Percentiles rank a stretch among this genome's conserved stretches.
phyloP scores from a whole-genome alignment of 2,888 invertebrate genomes.

The Isotomurus palustris region DNA sequence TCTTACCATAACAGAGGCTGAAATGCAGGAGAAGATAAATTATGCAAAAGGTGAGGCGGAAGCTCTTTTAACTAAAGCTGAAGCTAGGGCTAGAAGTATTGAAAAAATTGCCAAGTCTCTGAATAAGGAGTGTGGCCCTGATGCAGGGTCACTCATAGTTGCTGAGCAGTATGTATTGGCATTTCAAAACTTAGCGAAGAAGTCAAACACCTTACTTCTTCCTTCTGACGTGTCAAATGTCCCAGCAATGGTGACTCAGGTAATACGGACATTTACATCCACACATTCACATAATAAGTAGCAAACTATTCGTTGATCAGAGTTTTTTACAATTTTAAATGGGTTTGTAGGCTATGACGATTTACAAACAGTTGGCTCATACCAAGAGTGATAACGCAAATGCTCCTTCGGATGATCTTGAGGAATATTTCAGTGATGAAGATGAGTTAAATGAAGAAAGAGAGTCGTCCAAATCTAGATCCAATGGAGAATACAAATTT shows the following conservation, averaged over 20 bases:
- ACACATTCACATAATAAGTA: no score
- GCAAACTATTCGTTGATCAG: no score
- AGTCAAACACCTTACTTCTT: constrained; percentile 88
- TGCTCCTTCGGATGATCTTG: constrained; percentile 46
- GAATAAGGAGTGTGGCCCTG: constrained; percentile 64
- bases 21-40: constrained; percentile 89
- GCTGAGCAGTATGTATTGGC: constrained; percentile 96
- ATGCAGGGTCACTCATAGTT: constrained; percentile 85
- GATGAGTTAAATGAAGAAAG: constrained; percentile 47
- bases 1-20: constrained; percentile 65
- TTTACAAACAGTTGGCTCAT: constrained; percentile 52
- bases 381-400: not conserved
- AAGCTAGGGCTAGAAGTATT: constrained; percentile 81
- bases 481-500: no score
- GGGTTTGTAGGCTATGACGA: constrained; percentile 52
- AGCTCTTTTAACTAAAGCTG: constrained; percentile 84
- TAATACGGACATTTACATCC: no score
- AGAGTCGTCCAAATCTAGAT: not conserved
- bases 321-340: no score
- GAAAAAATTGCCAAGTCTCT: constrained; percentile 68
- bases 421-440: constrained; percentile 52
- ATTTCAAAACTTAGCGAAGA: constrained; percentile 87
- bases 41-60: constrained; percentile 87
- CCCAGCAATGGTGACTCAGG: constrained; percentile 73
- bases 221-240: constrained; percentile 85